phyloP scores from a whole-genome alignment of 2,888 invertebrate genomes.

The Polylopha cassiicola region DNA sequence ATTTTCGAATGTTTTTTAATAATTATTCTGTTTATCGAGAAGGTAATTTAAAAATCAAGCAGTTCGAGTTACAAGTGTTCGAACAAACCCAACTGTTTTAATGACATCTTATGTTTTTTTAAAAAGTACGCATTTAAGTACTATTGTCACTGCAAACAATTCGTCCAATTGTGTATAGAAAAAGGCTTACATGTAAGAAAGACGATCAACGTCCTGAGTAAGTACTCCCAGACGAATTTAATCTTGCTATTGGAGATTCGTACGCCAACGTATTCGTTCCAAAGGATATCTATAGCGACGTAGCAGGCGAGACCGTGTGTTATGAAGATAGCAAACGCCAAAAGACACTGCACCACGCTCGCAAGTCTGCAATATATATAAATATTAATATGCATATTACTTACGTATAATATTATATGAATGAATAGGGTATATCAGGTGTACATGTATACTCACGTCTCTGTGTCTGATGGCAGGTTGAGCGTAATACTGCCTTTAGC shows the following conservation, averaged over 20 bases:
- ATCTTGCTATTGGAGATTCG: slow-evolving; percentile 79
- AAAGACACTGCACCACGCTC: slow-evolving; percentile 83
- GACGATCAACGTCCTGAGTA: slow-evolving; percentile 86
- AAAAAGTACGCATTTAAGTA: no score
- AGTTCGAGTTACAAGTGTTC: no score
- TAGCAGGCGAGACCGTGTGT: slow-evolving; percentile 96
- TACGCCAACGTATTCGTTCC: slow-evolving; percentile 83
- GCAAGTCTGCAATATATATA: slow-evolving; percentile 73
- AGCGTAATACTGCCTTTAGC: slow-evolving; percentile 91
- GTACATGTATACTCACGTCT: slow-evolving; percentile 72
- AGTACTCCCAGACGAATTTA: slow-evolving; percentile 84
- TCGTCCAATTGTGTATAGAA: no score
- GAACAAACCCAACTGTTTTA: no score
- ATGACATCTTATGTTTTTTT: no score
- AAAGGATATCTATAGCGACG: slow-evolving; percentile 95
- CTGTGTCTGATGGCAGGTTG: slow-evolving; percentile 81
- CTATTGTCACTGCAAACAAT: no score
- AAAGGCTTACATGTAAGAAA: slow-evolving; percentile 90
- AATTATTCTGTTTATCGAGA: no score
- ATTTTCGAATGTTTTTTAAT: no score
- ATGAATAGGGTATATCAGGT: no score
- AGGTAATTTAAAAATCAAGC: no score
- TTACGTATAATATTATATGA: no score
- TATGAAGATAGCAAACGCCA: slow-evolving; percentile 90
- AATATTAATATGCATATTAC: no score